Evolutionary conservation across 1,140 invertebrate genomes (phyloP), one percentile per base, ranked within the genome.

Genomic region (Eumeta japonica): DNA sequence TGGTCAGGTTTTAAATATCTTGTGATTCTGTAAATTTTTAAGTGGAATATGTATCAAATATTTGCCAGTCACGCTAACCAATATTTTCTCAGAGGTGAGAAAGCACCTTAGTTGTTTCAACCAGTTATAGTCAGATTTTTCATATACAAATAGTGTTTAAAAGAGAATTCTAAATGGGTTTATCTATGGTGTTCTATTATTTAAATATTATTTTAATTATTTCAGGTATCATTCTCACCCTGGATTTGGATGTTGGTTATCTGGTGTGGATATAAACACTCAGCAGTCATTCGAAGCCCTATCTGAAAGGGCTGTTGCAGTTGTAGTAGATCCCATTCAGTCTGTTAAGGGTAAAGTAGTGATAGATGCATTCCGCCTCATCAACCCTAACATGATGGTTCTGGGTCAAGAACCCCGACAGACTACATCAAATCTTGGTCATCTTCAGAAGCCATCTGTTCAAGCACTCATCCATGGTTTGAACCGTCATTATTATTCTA

Each of bases 371-470:
- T 95, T 94, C 77, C 83, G 91, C 51, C 81, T 99, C 41, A 99
- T 99, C 50, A 98, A 99, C 77, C 95, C 97, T 2, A 98, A 98
- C 60, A 97, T 97, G 88, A 94, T 99, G 88, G 96, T 99, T 4
- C 75, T 99, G 12, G 95, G 94, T 1, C 97, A 99, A 75, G 97
- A 99, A 68, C 96, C 97, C 0, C 80, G 97, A 43, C 97, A 99
- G 71, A 99, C 97, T 0, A 99, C 97, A 3, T 98, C 95, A 16
- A 99, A 99, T 77, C 81, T 99, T 52, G 97, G 97, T 2, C 96
- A 99, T 77, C 79, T 99, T 43, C 93, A 98, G 57, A 99, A 99
- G 76, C 96, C 96, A 1, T 98, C 94, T n/a, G 97, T 99, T 44
- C 95, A 97, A 86, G 97, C 97, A 20, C 77, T 99, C 34, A 99